Evolutionary conservation across 2,888 invertebrate genomes (phyloP).

Genomic region (Amphipyra berbera): DNA sequence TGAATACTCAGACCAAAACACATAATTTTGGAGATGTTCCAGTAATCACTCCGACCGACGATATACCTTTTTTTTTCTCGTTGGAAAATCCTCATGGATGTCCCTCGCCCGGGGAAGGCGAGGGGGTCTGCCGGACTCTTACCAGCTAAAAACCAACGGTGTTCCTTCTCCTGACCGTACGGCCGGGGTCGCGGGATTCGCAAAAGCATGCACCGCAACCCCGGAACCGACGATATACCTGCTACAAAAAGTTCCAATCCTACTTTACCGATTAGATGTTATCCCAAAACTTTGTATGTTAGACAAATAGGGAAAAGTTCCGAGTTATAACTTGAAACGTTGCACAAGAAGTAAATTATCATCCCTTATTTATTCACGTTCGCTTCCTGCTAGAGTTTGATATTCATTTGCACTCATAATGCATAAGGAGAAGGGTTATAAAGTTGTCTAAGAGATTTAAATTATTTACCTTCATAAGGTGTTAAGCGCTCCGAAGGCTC

Average conservation of each 20-base stretch:
- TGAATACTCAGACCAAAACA: no score
- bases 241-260: constrained; percentile 37
- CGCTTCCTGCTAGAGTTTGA: constrained; percentile 36
- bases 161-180: no score
- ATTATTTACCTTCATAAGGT: constrained; percentile 28
- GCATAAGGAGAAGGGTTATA: constrained; percentile 38
- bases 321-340: constrained; percentile 38
- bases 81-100: no score
- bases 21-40: no score
- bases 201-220: no score
- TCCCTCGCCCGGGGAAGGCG: no score
- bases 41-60: no score
- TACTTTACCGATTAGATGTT: constrained; percentile 55
- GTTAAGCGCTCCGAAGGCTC: not conserved
- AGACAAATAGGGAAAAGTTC: constrained; percentile 45
- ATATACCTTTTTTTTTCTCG: no score
- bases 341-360: constrained; percentile 37
- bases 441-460: constrained; percentile 14
- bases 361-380: constrained; percentile 48
- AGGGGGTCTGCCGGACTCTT: no score
- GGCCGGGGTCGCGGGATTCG: no score
- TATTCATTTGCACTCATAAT: constrained; percentile 52
- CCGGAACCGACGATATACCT: not conserved
- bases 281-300: constrained; percentile 54
- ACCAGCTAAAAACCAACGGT: no score